Percentiles rank a stretch among this genome's conserved stretches.
Evolutionary conservation across 2,797 vertebrate genomes (phyloP).

Genomic region (Sylvia borin): DNA sequence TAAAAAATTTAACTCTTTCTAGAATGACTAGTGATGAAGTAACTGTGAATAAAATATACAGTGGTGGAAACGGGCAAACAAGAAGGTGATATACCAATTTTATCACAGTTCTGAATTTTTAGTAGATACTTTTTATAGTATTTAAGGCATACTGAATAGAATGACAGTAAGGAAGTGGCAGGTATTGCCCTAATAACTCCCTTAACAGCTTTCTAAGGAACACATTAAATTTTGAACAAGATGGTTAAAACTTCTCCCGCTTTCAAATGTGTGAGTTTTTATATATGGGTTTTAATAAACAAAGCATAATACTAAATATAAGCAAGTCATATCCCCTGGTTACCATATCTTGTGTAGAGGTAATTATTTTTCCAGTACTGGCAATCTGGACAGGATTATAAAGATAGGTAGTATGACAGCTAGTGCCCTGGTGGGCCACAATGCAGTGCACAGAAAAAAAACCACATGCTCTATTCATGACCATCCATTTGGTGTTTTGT

Average conservation of each 20-base stretch:
- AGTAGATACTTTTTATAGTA: not conserved
- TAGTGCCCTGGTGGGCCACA: not conserved
- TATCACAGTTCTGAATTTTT: conserved; percentile 10
- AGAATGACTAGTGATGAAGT: not conserved
- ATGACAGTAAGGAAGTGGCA: not conserved
- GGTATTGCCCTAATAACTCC: conserved; percentile 10
- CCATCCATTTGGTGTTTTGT: not conserved
- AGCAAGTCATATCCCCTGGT: not conserved
- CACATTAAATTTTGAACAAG: not conserved
- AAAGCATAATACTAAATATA: not conserved
- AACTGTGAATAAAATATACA: not conserved
- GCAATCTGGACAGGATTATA: not conserved
- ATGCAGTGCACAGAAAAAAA: not conserved
- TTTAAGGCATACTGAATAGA: conserved; percentile 2
- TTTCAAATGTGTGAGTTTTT: not conserved
- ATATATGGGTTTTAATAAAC: not conserved
- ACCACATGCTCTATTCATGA: not conserved
- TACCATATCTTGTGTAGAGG: not conserved
- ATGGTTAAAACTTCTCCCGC: not conserved
- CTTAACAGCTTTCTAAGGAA: not conserved
- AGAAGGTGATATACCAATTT: not conserved
- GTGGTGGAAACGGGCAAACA: not conserved
- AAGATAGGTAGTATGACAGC: not conserved
- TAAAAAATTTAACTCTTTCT: not conserved
- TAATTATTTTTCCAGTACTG: not conserved